Conservation (phyloP, 1,140 invertebrate genomes). For the Vollenhovia emeryi region DNA sequence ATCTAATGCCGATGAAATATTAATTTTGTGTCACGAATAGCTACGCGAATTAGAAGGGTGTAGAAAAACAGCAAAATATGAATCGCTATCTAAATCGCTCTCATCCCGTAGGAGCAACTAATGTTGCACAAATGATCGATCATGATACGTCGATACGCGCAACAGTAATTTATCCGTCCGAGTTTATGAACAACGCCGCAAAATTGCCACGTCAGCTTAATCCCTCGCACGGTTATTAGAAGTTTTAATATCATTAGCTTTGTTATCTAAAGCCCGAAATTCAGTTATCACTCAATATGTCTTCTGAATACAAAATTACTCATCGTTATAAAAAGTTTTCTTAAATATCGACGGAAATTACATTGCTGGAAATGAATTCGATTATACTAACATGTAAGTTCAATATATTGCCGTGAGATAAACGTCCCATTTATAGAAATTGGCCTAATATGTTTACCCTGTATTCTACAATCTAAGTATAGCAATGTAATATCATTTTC, state of each 20-base stretch:
- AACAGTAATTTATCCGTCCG: constrained; percentile 19
- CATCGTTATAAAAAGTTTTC: neutral
- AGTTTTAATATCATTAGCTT: neutral
- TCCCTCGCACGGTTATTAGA: neutral
- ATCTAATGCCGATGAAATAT: neutral
- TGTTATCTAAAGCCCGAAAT: neutral
- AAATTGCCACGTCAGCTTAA: neutral
- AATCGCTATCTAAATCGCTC: neutral
- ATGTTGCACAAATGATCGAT: constrained; percentile 3
- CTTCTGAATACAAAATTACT: neutral
- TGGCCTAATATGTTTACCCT: neutral
- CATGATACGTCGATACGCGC: neutral
- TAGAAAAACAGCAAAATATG: neutral
- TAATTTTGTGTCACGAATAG: neutral
- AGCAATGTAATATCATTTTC: neutral
- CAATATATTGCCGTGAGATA: neutral
- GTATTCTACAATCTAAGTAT: no score
- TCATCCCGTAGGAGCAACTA: neutral
- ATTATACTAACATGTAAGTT: neutral
- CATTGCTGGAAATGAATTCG: neutral
- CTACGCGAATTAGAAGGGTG: neutral
- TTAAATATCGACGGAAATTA: neutral
- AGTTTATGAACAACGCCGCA: neutral
- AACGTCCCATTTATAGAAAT: neutral
- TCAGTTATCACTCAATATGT: neutral